Evolutionary conservation across 2,113 vertebrate species (phyloP), one percentile per base, ranked within the genome.

Genomic region (Pollimyrus isidori): DNA sequence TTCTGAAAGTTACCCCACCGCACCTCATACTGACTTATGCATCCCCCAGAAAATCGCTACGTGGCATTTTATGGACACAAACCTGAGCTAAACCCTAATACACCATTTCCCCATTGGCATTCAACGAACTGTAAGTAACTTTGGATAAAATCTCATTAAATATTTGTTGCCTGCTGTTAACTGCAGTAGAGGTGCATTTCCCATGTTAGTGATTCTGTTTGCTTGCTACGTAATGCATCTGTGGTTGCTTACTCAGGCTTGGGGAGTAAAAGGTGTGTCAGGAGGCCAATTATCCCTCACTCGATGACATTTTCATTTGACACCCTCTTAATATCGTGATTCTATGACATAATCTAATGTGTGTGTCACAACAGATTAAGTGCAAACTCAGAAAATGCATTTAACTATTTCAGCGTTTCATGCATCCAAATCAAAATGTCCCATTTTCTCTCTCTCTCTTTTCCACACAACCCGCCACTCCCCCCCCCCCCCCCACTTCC

Each of bases 351-450:
- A 84, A 84, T 84, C 39, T 84, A 84, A 84, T 48, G 45, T 21
- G 45, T 83, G 82, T 82, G 76, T 82, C 76, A 84, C 82, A 84
- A 48, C 45, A 84, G 45, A 82, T 82, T 82, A 84, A 84, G 45
- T 46, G 21, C 82, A 84, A 46, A 45, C 35, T 4, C 45, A 84
- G 82, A 86, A 52, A 86, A 86, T 53, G 85, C 7, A 26, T 26
- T 86, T 48, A 86, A 86, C 85, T 52, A 23, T 48, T 86, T 86
- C 23, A 30, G 49, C 26, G 7, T 86, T 86, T 53, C 30, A 53
- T 50, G 26, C 19, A 52, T 53, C 26, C 10, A 11, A 17, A 86
- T 35, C 73, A 35, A 39, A 82, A 50, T 90, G 85, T 90, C 35
- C 73, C 73, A 85, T 86, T 87, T 86, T 45, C 58, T 84, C 52